Base-by-base conservation (phyloP, 2,888 invertebrate species). In the Morpho achilles region DNA sequence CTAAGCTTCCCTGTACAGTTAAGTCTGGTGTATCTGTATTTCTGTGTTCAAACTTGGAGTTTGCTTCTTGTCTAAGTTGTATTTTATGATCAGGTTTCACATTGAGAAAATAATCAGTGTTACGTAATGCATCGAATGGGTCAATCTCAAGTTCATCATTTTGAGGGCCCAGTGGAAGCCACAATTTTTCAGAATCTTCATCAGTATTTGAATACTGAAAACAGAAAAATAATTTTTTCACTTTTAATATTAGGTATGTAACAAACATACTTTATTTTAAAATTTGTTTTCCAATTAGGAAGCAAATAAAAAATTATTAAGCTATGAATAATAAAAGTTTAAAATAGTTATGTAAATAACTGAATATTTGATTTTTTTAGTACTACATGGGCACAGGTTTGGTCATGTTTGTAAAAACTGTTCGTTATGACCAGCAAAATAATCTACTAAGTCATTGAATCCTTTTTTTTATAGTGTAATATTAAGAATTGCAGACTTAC, bases 21-120 rank as follows among this genome's bases (percentile, higher is more conserved):
- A 68, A 68, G 8, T 78, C 80, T 7, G 78, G 79, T 44, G 68
- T 72, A 44, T 79, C 32, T 32, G 32, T 5, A 32, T 32, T 5
- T 32, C 32, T 43, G 43, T 43, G n/a, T n/a, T 43, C 8, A 43
- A 43, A 43, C 43, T 43, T 43, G 43, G 7, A 16, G 4, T 41
- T 47, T 41, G 41, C 5, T 22, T 53, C 9, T 7, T 53, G 16
- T 40, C 22, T 43, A 3, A 7, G 40, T 41, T 45, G 39, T 22
- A 16, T 22, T n/a, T 80, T 10, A 3, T 74, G 77, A 61, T 83
- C 82, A 0, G 68, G 67, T 70, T 79, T 84, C 45, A 78, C 60
- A 45, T 72, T 67, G n/a, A 78, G 60, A 42, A 68, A 69, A 59
- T 74, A 76, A 16, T 78, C 74, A 16, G 77, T 73, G 51, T 70